Evolutionary conservation across 2,888 invertebrate species (phyloP).

Genomic region (Cheilosia impressa): DNA sequence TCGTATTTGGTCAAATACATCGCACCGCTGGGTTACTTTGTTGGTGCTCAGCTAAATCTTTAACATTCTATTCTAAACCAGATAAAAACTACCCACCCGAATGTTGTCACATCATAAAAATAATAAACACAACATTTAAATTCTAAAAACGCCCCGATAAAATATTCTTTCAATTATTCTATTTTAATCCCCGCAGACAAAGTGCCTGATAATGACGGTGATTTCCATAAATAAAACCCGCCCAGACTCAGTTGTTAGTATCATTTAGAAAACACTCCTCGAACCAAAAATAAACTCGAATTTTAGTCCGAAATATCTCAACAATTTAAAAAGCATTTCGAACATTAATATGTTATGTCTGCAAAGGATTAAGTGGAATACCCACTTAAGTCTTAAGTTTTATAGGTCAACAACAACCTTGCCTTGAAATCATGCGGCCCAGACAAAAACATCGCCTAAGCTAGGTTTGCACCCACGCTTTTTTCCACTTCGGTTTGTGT

Average conservation of each 20-base stretch:
- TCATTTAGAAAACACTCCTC: not conserved
- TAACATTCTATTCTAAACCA: no score
- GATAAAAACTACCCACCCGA: not conserved
- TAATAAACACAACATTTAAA: not conserved
- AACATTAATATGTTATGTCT: not conserved
- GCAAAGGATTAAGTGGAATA: constrained; percentile 18
- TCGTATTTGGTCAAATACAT: no score
- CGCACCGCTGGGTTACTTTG: no score
- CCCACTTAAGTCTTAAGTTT: constrained; percentile 16
- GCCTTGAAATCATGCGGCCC: constrained; percentile 1
- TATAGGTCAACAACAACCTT: constrained; percentile 15
- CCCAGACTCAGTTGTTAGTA: not conserved
- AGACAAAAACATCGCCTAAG: not conserved
- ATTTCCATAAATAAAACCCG: not conserved
- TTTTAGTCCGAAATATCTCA: not conserved
- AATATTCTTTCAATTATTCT: not conserved
- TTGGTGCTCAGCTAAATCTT: no score
- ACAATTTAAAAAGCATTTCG: not conserved
- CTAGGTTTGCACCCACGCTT: not conserved
- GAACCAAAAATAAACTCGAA: not conserved
- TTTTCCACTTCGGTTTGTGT: not conserved
- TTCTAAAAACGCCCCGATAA: not conserved
- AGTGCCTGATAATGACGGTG: not conserved
- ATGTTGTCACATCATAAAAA: not conserved
- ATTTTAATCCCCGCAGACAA: constrained; percentile 5